Conservation (phyloP, 53 echinoderm and acorn worm genomes). For the Hippasteria phrygiana region DNA sequence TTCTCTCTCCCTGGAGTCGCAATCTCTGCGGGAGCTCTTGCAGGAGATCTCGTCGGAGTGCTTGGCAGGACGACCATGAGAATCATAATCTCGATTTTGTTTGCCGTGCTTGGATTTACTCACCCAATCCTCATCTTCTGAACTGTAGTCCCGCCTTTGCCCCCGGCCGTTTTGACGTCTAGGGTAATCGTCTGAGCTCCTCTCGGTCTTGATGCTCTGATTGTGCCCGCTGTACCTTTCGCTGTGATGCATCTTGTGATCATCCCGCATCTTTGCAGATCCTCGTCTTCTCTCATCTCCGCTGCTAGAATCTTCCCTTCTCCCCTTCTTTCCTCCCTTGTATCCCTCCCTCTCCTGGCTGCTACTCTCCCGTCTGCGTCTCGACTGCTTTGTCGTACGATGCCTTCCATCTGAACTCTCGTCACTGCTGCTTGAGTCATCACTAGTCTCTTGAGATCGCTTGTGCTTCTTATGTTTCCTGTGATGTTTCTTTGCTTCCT, state of each 20-base stretch:
- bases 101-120: neutral
- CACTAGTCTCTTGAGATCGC: slow-evolving; percentile 6
- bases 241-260: neutral
- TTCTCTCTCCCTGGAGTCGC: slow-evolving; percentile 6
- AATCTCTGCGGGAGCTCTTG: neutral
- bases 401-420: neutral
- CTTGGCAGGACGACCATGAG: neutral
- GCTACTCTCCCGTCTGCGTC: slow-evolving; percentile 3
- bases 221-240: slow-evolving; percentile 1
- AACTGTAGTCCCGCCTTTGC: neutral
- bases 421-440: slow-evolving; percentile 22
- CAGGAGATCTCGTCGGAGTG: neutral
- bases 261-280: slow-evolving; percentile 3
- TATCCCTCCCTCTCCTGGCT: slow-evolving; percentile 17
- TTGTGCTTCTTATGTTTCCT: slow-evolving; percentile 60
- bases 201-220: slow-evolving; percentile 7
- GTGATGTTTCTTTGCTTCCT: slow-evolving; percentile 38
- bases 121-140: neutral
- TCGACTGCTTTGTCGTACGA: neutral
- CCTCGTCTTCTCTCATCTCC: slow-evolving; percentile 21
- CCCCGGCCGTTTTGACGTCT: neutral
- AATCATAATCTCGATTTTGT: neutral
- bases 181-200: no score
- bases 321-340: slow-evolving; percentile 40
- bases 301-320: slow-evolving; percentile 43